These are phyloP conservation scores for Diplosoma virens DNA, from an alignment of 23 tunicate genomes.

Conservation along the genomic window DNA sequence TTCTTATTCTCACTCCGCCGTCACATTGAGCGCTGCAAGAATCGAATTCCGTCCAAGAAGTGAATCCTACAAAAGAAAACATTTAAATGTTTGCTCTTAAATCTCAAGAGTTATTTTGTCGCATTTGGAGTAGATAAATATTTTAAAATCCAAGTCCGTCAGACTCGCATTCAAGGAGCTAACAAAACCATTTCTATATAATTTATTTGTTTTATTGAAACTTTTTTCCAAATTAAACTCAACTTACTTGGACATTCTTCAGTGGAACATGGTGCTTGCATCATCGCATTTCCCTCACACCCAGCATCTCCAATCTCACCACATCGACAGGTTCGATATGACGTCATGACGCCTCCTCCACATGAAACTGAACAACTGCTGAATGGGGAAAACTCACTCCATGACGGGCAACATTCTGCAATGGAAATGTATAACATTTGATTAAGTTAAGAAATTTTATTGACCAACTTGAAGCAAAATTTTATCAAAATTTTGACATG, in stretches of 20 bases:
- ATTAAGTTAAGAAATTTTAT: too few relatives aligned
- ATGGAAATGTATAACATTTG: too few relatives aligned
- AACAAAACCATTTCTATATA: neutral
- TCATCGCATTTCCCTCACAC: constrained; percentile 5
- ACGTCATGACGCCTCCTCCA: neutral
- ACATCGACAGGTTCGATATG: constrained; percentile 22
- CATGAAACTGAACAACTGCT: too few relatives aligned
- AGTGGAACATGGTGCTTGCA: neutral
- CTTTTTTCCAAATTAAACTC: neutral
- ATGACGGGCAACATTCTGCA: constrained; percentile 30
- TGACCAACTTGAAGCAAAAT: too few relatives aligned
- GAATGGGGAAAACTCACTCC: neutral
- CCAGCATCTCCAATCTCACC: constrained; percentile 49
- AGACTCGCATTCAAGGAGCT: too few relatives aligned
- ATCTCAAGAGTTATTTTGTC: too few relatives aligned
- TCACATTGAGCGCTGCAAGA: constrained; percentile 4
- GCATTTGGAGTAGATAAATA: too few relatives aligned
- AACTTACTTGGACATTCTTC: too few relatives aligned
- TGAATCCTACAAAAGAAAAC: neutral
- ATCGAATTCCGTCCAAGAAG: neutral
- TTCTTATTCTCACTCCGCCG: constrained; percentile 8
- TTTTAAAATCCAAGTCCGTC: too few relatives aligned
- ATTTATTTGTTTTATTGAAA: neutral
- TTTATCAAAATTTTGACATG: too few relatives aligned
- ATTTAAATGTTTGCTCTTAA: too few relatives aligned